These are phyloP conservation scores for Aphelenchoides besseyi DNA, from an alignment of 1,140 invertebrate genomes.

Conservation along the genomic window DNA sequence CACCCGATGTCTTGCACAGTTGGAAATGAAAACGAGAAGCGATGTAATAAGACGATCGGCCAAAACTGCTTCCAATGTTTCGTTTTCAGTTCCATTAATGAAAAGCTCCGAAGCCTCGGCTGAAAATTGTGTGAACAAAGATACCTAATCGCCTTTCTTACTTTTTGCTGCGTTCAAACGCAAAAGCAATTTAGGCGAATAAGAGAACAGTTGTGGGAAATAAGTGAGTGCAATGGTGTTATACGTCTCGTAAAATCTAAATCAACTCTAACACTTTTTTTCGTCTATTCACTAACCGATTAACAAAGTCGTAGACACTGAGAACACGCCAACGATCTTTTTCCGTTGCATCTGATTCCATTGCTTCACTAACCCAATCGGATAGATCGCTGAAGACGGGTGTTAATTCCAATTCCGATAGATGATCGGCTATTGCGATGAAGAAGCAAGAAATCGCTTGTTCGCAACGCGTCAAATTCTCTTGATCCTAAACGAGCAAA, in stretches of 20 bases:
- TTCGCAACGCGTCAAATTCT: slow-evolving; percentile 11
- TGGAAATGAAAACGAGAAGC: slow-evolving; percentile 24
- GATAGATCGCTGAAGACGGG: slow-evolving; percentile 21
- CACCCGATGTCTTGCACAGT: slow-evolving; percentile 20
- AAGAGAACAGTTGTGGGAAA: slow-evolving; percentile 27
- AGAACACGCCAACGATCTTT: slow-evolving; percentile 22
- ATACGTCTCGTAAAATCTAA: slow-evolving; percentile 29
- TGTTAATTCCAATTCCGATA: slow-evolving; percentile 26
- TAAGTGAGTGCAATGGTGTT: slow-evolving; percentile 30
- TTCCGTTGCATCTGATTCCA: slow-evolving; percentile 15
- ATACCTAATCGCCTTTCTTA: background rate
- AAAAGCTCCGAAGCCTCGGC: slow-evolving; percentile 19
- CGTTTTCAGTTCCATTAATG: slow-evolving; percentile 24
- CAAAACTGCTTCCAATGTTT: background rate
- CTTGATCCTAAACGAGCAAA: slow-evolving; percentile 15
- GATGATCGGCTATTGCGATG: slow-evolving; percentile 24
- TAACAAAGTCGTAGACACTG: slow-evolving; percentile 29
- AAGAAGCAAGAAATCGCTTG: slow-evolving; percentile 22
- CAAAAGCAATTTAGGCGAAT: slow-evolving; percentile 25
- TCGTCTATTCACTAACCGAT: slow-evolving; percentile 5
- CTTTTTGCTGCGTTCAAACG: slow-evolving; percentile 26
- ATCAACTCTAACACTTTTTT: background rate
- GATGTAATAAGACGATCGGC: slow-evolving; percentile 24
- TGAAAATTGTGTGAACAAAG: slow-evolving; percentile 10
- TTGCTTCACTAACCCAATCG: slow-evolving; percentile 12